Evolutionary conservation across 2,797 vertebrate species (phyloP).

Genomic region (Meda fulgida): DNA sequence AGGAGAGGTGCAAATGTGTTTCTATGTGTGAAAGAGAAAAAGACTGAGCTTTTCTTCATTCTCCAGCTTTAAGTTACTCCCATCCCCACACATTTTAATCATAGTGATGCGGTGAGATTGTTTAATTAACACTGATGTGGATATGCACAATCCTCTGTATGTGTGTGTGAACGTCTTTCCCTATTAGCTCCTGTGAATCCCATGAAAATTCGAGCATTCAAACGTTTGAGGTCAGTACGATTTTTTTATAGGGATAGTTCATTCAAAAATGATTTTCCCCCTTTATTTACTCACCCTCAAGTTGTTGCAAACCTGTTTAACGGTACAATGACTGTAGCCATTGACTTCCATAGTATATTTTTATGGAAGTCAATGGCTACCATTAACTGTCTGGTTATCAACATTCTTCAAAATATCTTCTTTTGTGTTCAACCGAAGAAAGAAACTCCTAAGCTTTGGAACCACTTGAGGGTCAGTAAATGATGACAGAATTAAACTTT

Average conservation of each 20-base stretch:
- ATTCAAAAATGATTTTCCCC: too few species aligned
- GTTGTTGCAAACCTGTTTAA: background rate
- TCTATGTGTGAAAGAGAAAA: background rate
- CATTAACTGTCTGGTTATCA: too few species aligned
- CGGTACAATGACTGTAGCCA: too few species aligned
- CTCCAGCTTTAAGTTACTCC: background rate
- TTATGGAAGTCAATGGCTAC: too few species aligned
- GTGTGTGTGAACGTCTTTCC: conserved; percentile 50
- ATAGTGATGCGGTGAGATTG: background rate
- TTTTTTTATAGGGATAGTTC: background rate
- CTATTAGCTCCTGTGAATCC: conserved; percentile 10
- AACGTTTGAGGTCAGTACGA: background rate
- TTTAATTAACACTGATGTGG: conserved; percentile 17
- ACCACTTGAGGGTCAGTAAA: too few species aligned
- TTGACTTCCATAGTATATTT: too few species aligned
- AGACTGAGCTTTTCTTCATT: background rate
- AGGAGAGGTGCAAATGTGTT: background rate
- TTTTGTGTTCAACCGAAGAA: too few species aligned
- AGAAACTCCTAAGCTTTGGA: too few species aligned
- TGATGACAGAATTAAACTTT: too few species aligned
- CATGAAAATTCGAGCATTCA: background rate
- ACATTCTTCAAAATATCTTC: too few species aligned
- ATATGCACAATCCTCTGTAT: conserved; percentile 26
- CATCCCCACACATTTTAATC: background rate
- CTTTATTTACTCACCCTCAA: too few species aligned